These are phyloP conservation scores for Polietes domitor DNA, from an alignment of 2,888 invertebrate genomes.

Conservation along the genomic window DNA sequence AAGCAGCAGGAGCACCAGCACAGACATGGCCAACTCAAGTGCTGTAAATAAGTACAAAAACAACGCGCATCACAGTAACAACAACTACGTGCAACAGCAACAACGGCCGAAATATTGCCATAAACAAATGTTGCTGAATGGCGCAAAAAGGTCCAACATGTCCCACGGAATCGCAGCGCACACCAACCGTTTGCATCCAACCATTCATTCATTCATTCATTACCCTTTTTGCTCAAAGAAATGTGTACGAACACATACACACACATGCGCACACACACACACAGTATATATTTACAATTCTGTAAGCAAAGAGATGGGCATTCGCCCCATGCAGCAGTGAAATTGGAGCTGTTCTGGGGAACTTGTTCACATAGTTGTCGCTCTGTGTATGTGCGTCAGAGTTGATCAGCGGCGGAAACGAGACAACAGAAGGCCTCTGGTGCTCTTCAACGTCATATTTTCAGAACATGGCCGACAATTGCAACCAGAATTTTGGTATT, in stretches of 20 bases:
- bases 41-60: neutral
- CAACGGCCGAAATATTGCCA: slow-evolving; percentile 37
- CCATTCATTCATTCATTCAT: slow-evolving; percentile 47
- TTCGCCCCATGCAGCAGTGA: slow-evolving; percentile 12
- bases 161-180: slow-evolving; percentile 35
- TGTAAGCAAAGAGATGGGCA: neutral
- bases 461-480: no score
- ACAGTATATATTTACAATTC: neutral
- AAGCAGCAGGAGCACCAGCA: slow-evolving; percentile 30
- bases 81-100: slow-evolving; percentile 24
- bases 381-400: neutral
- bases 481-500: no score
- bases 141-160: slow-evolving; percentile 43
- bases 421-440: no score
- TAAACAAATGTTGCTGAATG: slow-evolving; percentile 55
- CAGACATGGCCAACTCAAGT: slow-evolving; percentile 23
- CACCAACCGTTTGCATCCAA: slow-evolving; percentile 16
- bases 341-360: slow-evolving; percentile 10
- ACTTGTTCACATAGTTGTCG: no score
- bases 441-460: no score
- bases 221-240: slow-evolving; percentile 46
- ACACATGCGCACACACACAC: neutral
- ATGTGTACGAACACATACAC: slow-evolving; percentile 3
- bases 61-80: slow-evolving; percentile 9
- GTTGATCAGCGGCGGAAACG: no score